Evolutionary conservation across 64 coral and sea anemone genomes (phyloP).

Genomic region (Montipora sp.): DNA sequence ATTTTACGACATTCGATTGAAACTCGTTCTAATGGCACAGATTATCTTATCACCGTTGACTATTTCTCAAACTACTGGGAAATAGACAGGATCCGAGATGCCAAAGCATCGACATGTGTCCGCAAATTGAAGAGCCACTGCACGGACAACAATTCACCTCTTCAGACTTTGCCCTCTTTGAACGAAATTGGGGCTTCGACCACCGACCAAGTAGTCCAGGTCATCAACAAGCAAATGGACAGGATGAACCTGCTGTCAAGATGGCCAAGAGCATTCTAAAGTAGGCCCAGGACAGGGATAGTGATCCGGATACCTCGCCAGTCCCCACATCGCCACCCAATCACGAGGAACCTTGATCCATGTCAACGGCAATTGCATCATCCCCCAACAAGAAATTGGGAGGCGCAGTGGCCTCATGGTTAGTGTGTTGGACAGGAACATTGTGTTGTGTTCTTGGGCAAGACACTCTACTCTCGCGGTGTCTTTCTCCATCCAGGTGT

Average conservation of each 20-base stretch:
- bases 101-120: slow-evolving; percentile 47
- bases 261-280: slow-evolving; percentile 37
- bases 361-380: too few species aligned
- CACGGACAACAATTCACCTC: slow-evolving; percentile 5
- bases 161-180: slow-evolving; percentile 1
- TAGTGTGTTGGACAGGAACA: too few species aligned
- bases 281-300: slow-evolving; percentile 24
- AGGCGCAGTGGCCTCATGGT: too few species aligned
- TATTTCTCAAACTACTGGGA: slow-evolving; percentile 61
- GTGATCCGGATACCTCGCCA: slow-evolving; percentile 25
- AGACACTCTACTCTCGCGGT: too few species aligned
- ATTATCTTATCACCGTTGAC: slow-evolving; percentile 51
- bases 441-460: too few species aligned
- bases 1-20: too few species aligned
- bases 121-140: neutral
- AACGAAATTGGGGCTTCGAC: slow-evolving; percentile 39
- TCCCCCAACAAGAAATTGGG: too few species aligned
- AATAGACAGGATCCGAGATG: slow-evolving; percentile 30
- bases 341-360: too few species aligned
- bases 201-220: slow-evolving; percentile 8
- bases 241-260: slow-evolving; percentile 57
- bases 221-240: slow-evolving; percentile 46
- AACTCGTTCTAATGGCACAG: neutral
- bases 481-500: too few species aligned
- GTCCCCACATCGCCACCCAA: too few species aligned